phyloP scores from a whole-genome alignment of 2,113 vertebrate genomes.

The Campylomormyrus numenius region DNA sequence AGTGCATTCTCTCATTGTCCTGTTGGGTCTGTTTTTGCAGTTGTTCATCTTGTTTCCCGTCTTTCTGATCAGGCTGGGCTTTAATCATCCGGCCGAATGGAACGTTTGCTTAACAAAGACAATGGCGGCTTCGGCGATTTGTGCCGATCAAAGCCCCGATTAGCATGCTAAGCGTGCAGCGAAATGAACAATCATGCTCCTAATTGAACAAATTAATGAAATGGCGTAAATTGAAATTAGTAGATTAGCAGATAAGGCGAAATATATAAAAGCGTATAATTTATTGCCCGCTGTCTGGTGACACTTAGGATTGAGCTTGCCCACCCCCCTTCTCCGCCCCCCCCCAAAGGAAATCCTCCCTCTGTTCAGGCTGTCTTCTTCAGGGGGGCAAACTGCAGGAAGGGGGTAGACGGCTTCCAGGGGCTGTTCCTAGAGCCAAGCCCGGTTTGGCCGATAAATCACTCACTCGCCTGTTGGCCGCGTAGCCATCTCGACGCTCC shows the following conservation, averaged over 20 bases:
- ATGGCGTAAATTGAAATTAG: neutral
- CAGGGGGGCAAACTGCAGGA: neutral
- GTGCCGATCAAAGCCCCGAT: neutral
- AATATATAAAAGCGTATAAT: neutral
- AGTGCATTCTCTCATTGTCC: neutral
- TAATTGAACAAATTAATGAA: neutral
- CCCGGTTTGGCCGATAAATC: conserved; percentile 34
- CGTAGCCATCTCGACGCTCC: conserved; percentile 55
- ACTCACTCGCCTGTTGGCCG: conserved; percentile 59
- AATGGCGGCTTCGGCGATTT: neutral
- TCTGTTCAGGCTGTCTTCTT: neutral
- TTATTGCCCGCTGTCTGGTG: neutral
- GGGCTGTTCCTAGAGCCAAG: conserved; percentile 12
- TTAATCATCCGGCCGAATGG: neutral
- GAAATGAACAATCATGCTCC: neutral
- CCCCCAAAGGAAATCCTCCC: neutral
- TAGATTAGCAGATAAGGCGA: neutral
- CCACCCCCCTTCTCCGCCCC: neutral
- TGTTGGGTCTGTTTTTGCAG: neutral
- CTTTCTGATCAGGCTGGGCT: neutral
- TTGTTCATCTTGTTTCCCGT: neutral
- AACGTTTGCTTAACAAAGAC: neutral
- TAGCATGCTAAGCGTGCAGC: neutral
- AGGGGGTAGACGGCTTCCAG: conserved; percentile 19
- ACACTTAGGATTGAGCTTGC: neutral